These are phyloP conservation scores for Karalla daura DNA, from an alignment of 2,797 vertebrate species.

Conservation along the genomic window DNA sequence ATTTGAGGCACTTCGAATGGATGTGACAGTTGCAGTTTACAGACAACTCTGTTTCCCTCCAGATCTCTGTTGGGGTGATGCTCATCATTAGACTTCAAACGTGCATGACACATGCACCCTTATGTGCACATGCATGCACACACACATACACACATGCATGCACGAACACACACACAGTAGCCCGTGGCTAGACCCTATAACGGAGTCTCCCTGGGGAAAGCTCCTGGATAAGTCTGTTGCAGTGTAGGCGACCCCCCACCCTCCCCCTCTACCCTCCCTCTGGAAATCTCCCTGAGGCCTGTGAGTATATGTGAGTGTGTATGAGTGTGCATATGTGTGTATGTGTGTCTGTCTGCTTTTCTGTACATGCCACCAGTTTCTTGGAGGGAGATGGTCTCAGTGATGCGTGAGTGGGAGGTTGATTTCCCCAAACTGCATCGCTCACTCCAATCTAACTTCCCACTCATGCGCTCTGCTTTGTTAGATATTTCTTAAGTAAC, in stretches of 20 bases:
- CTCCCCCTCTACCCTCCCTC: constrained; percentile 10
- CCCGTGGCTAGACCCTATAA: constrained; percentile 72
- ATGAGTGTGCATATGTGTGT: constrained; percentile 31
- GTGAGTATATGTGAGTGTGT: constrained; percentile 41
- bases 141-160: constrained; percentile 12
- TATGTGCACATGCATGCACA: constrained; percentile 8
- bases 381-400: constrained; percentile 72
- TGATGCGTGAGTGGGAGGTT: constrained; percentile 79
- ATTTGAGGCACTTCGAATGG: constrained; percentile 68
- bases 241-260: constrained; percentile 55
- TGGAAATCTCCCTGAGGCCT: constrained; percentile 66
- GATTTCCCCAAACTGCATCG: constrained; percentile 75
- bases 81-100: constrained; percentile 75
- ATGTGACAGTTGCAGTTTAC: constrained; percentile 80
- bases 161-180: constrained; percentile 32
- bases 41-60: constrained; percentile 75
- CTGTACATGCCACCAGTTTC: constrained; percentile 74
- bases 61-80: constrained; percentile 77
- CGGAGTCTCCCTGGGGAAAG: constrained; percentile 66
- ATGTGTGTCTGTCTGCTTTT: constrained; percentile 66
- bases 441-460: constrained; percentile 75
- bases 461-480: constrained; percentile 75
- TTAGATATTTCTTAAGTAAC: constrained; percentile 78
- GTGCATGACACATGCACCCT: constrained; percentile 13
- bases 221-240: constrained; percentile 72